Percentiles rank a stretch among this genome's conserved stretches.
Evolutionary conservation across 2,888 invertebrate genomes (phyloP).

Genomic region (Hypomecis atomaria): DNA sequence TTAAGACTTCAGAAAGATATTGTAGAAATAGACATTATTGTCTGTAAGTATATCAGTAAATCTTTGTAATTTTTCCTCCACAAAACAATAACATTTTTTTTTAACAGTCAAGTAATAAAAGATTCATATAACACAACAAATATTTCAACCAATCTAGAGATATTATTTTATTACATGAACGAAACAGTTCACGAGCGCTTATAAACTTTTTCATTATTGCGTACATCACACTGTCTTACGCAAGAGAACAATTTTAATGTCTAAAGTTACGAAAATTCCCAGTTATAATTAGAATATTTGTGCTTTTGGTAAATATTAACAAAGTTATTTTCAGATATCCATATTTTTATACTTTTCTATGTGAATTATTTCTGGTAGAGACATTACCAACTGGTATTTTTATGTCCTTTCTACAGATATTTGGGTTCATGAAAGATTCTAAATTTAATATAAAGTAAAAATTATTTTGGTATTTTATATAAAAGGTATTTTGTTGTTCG

Average conservation of each 20-base stretch:
- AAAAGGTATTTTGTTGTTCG: too few relatives aligned
- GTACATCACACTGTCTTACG: constrained; percentile 14
- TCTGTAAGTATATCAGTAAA: too few relatives aligned
- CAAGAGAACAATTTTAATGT: constrained; percentile 29
- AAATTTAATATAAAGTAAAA: too few relatives aligned
- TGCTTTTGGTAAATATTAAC: constrained; percentile 2
- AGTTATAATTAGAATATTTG: constrained; percentile 16
- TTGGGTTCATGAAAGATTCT: neutral
- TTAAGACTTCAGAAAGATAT: too few relatives aligned
- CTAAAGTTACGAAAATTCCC: constrained; percentile 20
- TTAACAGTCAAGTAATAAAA: too few relatives aligned
- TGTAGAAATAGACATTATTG: too few relatives aligned
- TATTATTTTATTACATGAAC: neutral
- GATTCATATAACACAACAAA: too few relatives aligned
- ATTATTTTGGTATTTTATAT: too few relatives aligned
- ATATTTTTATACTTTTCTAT: neutral
- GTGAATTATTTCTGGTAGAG: neutral
- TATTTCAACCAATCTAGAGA: too few relatives aligned
- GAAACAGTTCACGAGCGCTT: constrained; percentile 3
- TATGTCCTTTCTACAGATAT: neutral
- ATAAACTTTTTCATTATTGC: constrained; percentile 20
- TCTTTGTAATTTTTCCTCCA: too few relatives aligned
- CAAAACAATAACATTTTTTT: too few relatives aligned
- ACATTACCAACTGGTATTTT: neutral
- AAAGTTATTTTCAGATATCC: constrained; percentile 2